Percentiles rank a stretch among this genome's conserved stretches.
Evolutionary conservation across 1,140 invertebrate species (phyloP).

Genomic region (Heliconius himera): DNA sequence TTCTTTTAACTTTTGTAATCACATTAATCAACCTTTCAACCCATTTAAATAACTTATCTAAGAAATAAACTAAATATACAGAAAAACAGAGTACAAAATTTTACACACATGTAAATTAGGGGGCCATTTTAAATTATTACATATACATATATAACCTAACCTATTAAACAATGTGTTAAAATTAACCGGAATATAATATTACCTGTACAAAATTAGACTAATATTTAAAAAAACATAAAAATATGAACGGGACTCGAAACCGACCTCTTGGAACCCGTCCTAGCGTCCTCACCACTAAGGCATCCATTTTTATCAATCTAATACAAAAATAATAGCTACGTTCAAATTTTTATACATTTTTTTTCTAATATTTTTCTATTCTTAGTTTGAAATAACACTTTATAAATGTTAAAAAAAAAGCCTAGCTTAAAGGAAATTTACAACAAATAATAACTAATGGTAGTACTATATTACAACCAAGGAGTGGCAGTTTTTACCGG

Average conservation of each 20-base stretch:
- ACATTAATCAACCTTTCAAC: slow-evolving; percentile 6
- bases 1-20: background rate
- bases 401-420: background rate
- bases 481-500: background rate
- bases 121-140: background rate
- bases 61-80: background rate
- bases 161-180: background rate
- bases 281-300: too few species aligned
- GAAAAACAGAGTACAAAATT: background rate
- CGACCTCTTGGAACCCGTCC: too few species aligned
- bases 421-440: background rate
- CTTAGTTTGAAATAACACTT: too few species aligned
- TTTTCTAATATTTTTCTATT: too few species aligned
- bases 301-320: too few species aligned
- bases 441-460: background rate
- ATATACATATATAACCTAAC: background rate
- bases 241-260: too few species aligned
- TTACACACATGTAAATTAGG: background rate
- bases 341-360: too few species aligned
- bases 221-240: background rate
- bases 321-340: too few species aligned
- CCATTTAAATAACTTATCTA: background rate
- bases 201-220: background rate
- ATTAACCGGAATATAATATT: background rate
- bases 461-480: background rate